These are phyloP conservation scores for Dryococelus australis DNA, from an alignment of 2,888 invertebrate species.

Conservation along the genomic window DNA sequence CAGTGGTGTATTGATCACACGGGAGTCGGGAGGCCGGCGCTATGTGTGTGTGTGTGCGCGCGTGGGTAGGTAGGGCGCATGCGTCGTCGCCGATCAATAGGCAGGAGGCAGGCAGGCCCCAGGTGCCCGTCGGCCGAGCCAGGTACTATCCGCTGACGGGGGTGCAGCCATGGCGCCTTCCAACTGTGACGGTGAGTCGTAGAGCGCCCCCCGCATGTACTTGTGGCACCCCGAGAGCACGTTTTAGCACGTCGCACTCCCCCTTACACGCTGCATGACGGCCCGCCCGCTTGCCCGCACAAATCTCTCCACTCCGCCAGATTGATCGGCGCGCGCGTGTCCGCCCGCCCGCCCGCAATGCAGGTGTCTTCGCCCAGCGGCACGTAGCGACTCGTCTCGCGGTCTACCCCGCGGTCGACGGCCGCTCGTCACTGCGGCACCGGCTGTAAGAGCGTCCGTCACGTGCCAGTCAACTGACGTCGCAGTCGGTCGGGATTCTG, in stretches of 20 bases:
- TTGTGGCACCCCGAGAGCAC: too few relatives aligned
- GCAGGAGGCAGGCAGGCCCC: neutral
- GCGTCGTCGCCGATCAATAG: neutral
- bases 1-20: neutral
- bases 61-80: neutral
- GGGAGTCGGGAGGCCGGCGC: neutral
- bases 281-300: neutral
- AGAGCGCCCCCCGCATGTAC: neutral
- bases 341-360: too few relatives aligned
- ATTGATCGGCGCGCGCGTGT: too few relatives aligned
- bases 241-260: neutral
- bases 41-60: neutral
- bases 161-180: conserved; percentile 28
- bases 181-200: conserved; percentile 31
- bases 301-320: too few relatives aligned
- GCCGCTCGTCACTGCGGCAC: too few relatives aligned
- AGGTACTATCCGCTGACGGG: neutral
- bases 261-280: neutral
- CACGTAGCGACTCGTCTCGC: too few relatives aligned
- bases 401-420: neutral
- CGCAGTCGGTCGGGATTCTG: too few relatives aligned
- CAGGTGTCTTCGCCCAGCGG: too few relatives aligned
- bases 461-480: too few relatives aligned
- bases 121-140: neutral
- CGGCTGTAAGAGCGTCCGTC: too few relatives aligned